phyloP scores from a whole-genome alignment of 92 coral and sea anemone genomes.

The Muricea muricata region DNA sequence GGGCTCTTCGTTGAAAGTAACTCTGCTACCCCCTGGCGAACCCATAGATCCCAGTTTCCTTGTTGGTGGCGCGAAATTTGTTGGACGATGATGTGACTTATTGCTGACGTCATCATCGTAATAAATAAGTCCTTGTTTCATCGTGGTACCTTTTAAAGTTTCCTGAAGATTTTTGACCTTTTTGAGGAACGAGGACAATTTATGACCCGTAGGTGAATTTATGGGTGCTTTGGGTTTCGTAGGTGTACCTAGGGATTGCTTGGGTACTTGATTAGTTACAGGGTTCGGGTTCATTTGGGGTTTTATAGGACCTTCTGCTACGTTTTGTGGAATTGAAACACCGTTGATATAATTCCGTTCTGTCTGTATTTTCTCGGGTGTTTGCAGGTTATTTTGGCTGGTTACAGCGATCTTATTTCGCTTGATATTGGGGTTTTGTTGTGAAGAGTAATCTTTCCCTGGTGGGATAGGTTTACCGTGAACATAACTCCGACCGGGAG shows the following conservation, averaged over 20 bases:
- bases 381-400: neutral
- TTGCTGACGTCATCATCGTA: slow-evolving; percentile 44
- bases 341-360: slow-evolving; percentile 30
- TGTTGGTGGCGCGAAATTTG: slow-evolving; percentile 35
- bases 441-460: neutral
- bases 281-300: neutral
- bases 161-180: slow-evolving; percentile 13
- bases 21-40: slow-evolving; percentile 36
- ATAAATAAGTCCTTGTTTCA: slow-evolving; percentile 30
- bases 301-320: neutral
- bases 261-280: neutral
- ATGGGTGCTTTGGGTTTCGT: neutral
- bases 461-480: neutral
- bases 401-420: neutral
- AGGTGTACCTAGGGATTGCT: neutral
- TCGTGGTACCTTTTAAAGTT: slow-evolving; percentile 12
- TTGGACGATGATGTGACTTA: slow-evolving; percentile 28
- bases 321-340: neutral
- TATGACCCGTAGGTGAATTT: neutral
- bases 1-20: slow-evolving; percentile 2
- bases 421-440: neutral
- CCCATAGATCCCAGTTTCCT: slow-evolving; percentile 42
- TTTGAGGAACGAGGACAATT: slow-evolving; percentile 26
- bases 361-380: neutral
- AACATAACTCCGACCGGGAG: neutral